These are phyloP conservation scores for Lordiphosa fenestrarum DNA, from an alignment of 2,888 invertebrate species.

Conservation along the genomic window DNA sequence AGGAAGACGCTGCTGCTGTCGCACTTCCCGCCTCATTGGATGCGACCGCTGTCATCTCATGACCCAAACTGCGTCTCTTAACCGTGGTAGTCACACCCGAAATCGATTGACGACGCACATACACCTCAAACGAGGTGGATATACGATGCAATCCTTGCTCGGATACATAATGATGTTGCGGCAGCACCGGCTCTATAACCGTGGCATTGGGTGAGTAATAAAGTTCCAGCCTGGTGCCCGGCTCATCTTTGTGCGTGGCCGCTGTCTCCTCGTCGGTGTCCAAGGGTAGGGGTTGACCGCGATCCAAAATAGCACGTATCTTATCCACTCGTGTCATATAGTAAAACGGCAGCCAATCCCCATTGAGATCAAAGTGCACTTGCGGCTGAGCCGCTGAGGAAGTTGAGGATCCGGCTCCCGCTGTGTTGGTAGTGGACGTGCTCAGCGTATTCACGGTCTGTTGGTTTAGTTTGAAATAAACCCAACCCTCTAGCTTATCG, in stretches of 20 bases:
- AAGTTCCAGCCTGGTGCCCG: constrained; percentile 78
- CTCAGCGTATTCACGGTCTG: constrained; percentile 75
- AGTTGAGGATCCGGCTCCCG: constrained; percentile 24
- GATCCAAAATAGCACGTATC: constrained; percentile 80
- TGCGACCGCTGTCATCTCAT: constrained; percentile 12
- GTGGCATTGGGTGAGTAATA: constrained; percentile 78
- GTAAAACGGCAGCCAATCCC: constrained; percentile 79
- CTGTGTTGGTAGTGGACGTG: constrained; percentile 51
- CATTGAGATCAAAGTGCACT: constrained; percentile 58
- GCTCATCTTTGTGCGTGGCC: constrained; percentile 78
- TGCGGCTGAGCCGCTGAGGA: constrained; percentile 41
- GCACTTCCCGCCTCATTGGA: constrained; percentile 10
- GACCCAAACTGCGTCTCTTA: constrained; percentile 42
- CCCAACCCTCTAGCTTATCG: constrained; percentile 79
- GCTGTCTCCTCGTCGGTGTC: constrained; percentile 67
- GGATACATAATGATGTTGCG: constrained; percentile 74
- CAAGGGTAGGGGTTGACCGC: constrained; percentile 79
- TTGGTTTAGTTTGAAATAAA: constrained; percentile 79
- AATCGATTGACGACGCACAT: constrained; percentile 78
- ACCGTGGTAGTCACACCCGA: constrained; percentile 66
- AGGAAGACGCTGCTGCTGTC: constrained; percentile 6
- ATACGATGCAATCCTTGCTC: constrained; percentile 77
- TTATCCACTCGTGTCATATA: constrained; percentile 80
- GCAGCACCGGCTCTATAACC: constrained; percentile 72
- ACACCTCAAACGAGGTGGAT: constrained; percentile 80